Percentiles rank a stretch among this genome's conserved stretches.
These are phyloP conservation scores for Florisuga fusca DNA, from an alignment of 2,797 vertebrate species.

Conservation along the genomic window DNA sequence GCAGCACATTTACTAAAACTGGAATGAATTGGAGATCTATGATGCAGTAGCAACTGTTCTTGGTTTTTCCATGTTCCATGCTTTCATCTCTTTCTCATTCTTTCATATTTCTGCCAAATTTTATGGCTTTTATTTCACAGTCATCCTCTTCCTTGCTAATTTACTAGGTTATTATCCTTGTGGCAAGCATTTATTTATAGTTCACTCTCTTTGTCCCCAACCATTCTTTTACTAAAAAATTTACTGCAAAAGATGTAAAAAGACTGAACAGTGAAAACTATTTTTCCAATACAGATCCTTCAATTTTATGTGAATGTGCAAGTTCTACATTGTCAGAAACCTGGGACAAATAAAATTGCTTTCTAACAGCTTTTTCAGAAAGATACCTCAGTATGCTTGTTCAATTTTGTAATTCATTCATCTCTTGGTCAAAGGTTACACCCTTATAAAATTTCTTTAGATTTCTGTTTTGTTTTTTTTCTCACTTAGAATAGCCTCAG, in stretches of 20 bases:
- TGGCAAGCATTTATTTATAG: not conserved
- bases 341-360: not conserved
- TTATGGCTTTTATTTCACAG: not conserved
- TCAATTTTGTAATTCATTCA: not conserved
- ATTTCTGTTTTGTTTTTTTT: not conserved
- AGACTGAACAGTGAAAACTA: not conserved
- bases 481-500: not conserved
- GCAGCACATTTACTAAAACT: too few relatives aligned
- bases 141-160: not conserved
- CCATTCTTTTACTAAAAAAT: not conserved
- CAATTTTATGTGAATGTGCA: not conserved
- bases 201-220: not conserved
- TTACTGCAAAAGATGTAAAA: not conserved
- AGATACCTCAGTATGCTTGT: not conserved
- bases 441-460: not conserved
- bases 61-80: not conserved
- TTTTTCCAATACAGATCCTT: not conserved
- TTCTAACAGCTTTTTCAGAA: conserved; percentile 2
- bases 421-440: not conserved
- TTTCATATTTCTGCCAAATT: not conserved
- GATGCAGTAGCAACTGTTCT: not conserved
- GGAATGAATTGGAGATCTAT: too few relatives aligned
- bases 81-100: not conserved
- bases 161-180: not conserved
- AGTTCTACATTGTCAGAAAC: conserved; percentile 3